Evolutionary conservation across 2,797 vertebrate species (phyloP).

Genomic region (Poeciliopsis turneri): DNA sequence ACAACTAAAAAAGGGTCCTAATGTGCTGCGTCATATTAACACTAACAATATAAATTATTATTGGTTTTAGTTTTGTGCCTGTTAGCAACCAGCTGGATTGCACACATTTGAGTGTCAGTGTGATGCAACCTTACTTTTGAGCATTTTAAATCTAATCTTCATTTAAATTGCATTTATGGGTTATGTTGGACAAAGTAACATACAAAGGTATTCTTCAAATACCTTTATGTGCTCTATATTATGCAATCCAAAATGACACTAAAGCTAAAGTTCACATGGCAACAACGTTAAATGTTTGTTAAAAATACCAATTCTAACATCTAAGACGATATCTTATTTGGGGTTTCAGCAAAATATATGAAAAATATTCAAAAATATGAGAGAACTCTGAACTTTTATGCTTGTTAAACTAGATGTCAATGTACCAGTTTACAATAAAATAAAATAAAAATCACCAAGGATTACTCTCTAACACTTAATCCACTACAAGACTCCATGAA

Average conservation of each 20-base stretch:
- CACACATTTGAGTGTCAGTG: neutral
- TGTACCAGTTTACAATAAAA: constrained; percentile 13
- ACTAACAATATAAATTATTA: neutral
- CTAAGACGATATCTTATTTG: neutral
- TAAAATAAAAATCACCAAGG: constrained; percentile 10
- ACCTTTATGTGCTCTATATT: neutral
- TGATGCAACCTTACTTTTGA: neutral
- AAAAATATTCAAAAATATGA: neutral
- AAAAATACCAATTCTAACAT: neutral
- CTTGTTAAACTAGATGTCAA: constrained; percentile 2
- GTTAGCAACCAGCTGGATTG: neutral
- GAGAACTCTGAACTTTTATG: neutral
- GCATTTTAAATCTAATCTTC: neutral
- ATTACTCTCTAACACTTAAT: constrained; percentile 10
- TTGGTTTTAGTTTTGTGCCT: neutral
- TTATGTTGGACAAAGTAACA: neutral
- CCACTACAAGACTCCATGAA: constrained; percentile 16
- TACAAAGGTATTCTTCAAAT: neutral
- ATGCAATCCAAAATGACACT: neutral
- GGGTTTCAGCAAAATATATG: neutral
- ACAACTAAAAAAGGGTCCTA: neutral
- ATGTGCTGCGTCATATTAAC: neutral
- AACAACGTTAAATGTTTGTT: neutral
- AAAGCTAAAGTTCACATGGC: neutral
- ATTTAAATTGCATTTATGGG: neutral